Conservation (phyloP, 1,140 invertebrate genomes). For the Ostrea denselamellosa region DNA sequence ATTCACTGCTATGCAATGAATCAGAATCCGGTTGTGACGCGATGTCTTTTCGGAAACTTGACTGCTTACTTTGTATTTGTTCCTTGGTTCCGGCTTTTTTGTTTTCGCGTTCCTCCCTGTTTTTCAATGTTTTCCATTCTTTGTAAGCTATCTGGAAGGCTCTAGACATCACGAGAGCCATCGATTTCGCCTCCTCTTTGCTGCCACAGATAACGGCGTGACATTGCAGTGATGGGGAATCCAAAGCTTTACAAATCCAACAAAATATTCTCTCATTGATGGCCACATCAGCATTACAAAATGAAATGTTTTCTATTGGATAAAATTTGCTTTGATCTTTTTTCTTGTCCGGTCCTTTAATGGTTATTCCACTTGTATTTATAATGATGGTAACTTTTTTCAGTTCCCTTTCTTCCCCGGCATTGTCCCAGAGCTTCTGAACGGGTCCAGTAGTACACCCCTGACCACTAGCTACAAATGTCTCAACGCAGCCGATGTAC, state of each 20-base stretch:
- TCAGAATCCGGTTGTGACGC: conserved; percentile 21
- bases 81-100: conserved; percentile 19
- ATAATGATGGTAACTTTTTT: conserved; percentile 59
- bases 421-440: conserved; percentile 69
- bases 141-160: conserved; percentile 71
- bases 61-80: neutral
- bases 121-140: conserved; percentile 64
- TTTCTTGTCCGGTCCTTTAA: conserved; percentile 60
- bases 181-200: conserved; percentile 67
- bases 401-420: conserved; percentile 61
- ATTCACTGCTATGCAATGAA: neutral
- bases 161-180: conserved; percentile 71
- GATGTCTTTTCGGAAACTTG: neutral
- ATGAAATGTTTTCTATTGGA: conserved; percentile 68
- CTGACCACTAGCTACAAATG: conserved; percentile 62
- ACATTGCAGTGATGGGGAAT: conserved; percentile 56
- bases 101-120: conserved; percentile 34
- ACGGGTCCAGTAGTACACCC: conserved; percentile 65
- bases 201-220: conserved; percentile 71
- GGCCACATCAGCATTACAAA: conserved; percentile 58
- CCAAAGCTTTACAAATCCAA: conserved; percentile 68
- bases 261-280: conserved; percentile 67
- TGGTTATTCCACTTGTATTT: conserved; percentile 58
- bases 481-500: conserved; percentile 66
- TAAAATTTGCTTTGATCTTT: conserved; percentile 52